Percentiles rank a stretch among this genome's conserved stretches.
phyloP scores from a whole-genome alignment of 2,797 vertebrate genomes.

The Bradypodion ventrale region DNA sequence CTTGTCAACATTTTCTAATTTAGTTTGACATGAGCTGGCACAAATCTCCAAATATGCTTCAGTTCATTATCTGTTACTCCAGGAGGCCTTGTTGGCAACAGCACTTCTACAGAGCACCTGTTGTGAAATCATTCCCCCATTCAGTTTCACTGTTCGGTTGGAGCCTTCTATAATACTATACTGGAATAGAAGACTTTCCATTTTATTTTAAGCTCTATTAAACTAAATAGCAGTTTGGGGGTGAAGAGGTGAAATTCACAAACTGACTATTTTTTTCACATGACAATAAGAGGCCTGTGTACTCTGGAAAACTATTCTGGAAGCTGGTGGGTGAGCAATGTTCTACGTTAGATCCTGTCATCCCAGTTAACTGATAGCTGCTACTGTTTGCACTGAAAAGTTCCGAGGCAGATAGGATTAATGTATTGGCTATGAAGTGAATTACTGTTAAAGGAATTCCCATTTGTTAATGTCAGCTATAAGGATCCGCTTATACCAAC shows the following conservation, averaged over 20 bases:
- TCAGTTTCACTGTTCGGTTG: not conserved
- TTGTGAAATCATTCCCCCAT: constrained; percentile 14
- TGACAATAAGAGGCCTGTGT: constrained; percentile 25
- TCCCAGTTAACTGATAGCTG: not conserved
- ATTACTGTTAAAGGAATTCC: not conserved
- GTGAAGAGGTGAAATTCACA: constrained; percentile 30
- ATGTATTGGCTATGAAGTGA: not conserved
- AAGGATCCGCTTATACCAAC: not conserved
- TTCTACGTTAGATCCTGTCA: not conserved
- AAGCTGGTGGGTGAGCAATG: not conserved
- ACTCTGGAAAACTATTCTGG: constrained; percentile 28
- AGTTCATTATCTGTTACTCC: constrained; percentile 20
- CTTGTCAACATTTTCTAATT: not conserved
- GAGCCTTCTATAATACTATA: constrained; percentile 3
- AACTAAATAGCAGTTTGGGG: constrained; percentile 42
- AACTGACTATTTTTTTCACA: constrained; percentile 38
- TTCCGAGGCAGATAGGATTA: not conserved
- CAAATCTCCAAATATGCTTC: not conserved
- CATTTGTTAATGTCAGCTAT: not conserved
- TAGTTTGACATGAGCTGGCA: constrained; percentile 3
- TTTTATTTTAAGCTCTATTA: constrained; percentile 47
- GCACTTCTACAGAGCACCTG: not conserved
- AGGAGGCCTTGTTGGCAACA: constrained; percentile 11
- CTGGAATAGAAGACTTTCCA: constrained; percentile 30
- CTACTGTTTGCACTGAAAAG: not conserved